These are phyloP conservation scores for Calliopsis andreniformis DNA, from an alignment of 1,140 invertebrate species.

Conservation along the genomic window DNA sequence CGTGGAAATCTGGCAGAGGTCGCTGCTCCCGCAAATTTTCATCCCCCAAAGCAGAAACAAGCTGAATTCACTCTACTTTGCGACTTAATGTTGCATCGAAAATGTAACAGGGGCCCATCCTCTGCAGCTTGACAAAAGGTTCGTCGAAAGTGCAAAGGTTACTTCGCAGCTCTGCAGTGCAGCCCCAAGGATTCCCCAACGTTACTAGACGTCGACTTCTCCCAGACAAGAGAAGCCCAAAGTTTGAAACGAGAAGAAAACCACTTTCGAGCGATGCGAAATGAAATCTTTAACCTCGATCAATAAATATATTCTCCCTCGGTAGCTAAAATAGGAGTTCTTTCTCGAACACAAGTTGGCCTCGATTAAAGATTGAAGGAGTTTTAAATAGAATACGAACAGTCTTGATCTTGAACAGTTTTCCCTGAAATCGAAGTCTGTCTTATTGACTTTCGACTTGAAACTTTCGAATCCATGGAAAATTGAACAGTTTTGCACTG, in stretches of 20 bases:
- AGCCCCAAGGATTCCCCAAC: slow-evolving; percentile 41
- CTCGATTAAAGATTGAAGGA: not conserved
- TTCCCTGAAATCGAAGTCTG: too few species aligned
- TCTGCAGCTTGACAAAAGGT: slow-evolving; percentile 38
- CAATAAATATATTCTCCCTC: not conserved
- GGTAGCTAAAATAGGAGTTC: not conserved
- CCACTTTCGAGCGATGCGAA: not conserved
- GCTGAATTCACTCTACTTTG: not conserved
- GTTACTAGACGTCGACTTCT: slow-evolving; percentile 46
- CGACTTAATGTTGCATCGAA: not conserved
- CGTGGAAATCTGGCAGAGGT: not conserved
- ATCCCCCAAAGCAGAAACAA: not conserved
- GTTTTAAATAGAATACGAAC: not conserved
- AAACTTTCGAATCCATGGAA: too few species aligned
- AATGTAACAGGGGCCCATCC: not conserved
- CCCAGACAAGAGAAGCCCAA: slow-evolving; percentile 7
- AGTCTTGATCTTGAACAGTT: too few species aligned
- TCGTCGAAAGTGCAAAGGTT: slow-evolving; percentile 33
- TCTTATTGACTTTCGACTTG: too few species aligned
- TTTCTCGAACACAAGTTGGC: not conserved
- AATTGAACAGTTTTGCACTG: too few species aligned
- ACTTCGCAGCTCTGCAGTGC: slow-evolving; percentile 5
- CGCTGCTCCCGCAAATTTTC: not conserved
- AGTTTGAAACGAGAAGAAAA: not conserved
- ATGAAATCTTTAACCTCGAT: not conserved